Conservation (phyloP, 2,888 invertebrate genomes). For the Eustalomyia histrio region DNA sequence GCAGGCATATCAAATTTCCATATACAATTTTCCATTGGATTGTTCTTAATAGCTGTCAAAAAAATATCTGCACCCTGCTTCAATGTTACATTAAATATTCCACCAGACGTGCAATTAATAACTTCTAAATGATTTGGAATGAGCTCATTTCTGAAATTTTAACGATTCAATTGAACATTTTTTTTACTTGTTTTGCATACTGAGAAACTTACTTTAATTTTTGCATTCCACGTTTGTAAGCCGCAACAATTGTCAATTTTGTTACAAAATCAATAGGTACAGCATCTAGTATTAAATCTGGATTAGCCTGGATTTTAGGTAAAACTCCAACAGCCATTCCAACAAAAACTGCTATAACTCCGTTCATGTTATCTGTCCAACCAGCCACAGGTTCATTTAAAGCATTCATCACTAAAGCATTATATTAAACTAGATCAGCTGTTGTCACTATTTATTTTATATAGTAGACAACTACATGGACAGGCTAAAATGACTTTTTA, state of each 20-base stretch:
- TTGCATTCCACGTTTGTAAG: slow-evolving; percentile 84
- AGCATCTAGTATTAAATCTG: slow-evolving; percentile 84
- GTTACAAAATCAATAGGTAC: slow-evolving; percentile 90
- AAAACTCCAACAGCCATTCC: slow-evolving; percentile 87
- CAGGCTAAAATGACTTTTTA: too few species aligned
- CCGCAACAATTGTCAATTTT: slow-evolving; percentile 85
- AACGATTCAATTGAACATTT: background rate
- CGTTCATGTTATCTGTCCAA: slow-evolving; percentile 96
- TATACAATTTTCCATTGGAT: slow-evolving; percentile 42
- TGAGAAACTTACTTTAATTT: slow-evolving; percentile 21
- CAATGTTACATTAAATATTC: background rate
- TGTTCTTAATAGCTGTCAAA: background rate
- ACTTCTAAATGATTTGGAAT: slow-evolving; percentile 23
- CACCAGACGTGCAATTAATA: slow-evolving; percentile 17
- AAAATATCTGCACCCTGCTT: rapidly evolving
- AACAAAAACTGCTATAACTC: slow-evolving; percentile 87
- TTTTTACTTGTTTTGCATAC: too few species aligned
- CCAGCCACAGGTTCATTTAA: slow-evolving; percentile 85
- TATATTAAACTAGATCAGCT: too few species aligned
- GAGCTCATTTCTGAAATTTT: slow-evolving; percentile 11
- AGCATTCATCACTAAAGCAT: slow-evolving; percentile 82
- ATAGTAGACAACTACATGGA: too few species aligned
- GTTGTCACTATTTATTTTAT: too few species aligned
- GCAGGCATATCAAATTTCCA: slow-evolving; percentile 11
- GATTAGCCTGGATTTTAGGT: slow-evolving; percentile 84